Conservation (phyloP, 2,797 vertebrate genomes). For the Halcyon leucocephala region DNA sequence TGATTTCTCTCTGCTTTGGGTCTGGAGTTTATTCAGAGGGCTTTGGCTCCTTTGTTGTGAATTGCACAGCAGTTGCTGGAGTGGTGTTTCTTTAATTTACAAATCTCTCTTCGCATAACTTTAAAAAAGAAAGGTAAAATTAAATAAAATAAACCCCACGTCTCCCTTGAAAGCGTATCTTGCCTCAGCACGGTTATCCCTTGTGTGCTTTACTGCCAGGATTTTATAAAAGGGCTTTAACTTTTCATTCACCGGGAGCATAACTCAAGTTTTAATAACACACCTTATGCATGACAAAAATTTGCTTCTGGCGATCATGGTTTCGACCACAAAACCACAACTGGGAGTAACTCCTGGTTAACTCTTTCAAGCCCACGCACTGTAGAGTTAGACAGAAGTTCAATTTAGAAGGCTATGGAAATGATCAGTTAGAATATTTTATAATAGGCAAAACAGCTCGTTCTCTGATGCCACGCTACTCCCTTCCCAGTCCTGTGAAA, state of each 20-base stretch:
- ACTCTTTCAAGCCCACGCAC: slow-evolving; percentile 78
- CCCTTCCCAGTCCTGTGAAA: not conserved
- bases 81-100: slow-evolving; percentile 58
- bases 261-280: slow-evolving; percentile 81
- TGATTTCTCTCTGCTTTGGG: slow-evolving; percentile 52
- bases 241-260: slow-evolving; percentile 83
- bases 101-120: slow-evolving; percentile 52
- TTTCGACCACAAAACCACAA: slow-evolving; percentile 95
- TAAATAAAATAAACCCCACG: not conserved
- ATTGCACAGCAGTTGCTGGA: slow-evolving; percentile 12
- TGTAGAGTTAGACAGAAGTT: slow-evolving; percentile 7
- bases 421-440: slow-evolving; percentile 24
- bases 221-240: slow-evolving; percentile 81
- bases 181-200: slow-evolving; percentile 42
- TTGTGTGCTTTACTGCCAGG: slow-evolving; percentile 63
- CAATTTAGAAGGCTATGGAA: slow-evolving; percentile 17
- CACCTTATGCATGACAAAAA: slow-evolving; percentile 85
- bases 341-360: slow-evolving; percentile 81
- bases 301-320: slow-evolving; percentile 88
- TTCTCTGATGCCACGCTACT: not conserved
- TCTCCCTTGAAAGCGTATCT: slow-evolving; percentile 16
- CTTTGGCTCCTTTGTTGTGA: slow-evolving; percentile 18
- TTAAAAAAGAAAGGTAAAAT: not conserved
- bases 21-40: slow-evolving; percentile 45
- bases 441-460: slow-evolving; percentile 9